These are phyloP conservation scores for Cyrtorhinus lividipennis DNA, from an alignment of 1,140 invertebrate species.

Conservation along the genomic window DNA sequence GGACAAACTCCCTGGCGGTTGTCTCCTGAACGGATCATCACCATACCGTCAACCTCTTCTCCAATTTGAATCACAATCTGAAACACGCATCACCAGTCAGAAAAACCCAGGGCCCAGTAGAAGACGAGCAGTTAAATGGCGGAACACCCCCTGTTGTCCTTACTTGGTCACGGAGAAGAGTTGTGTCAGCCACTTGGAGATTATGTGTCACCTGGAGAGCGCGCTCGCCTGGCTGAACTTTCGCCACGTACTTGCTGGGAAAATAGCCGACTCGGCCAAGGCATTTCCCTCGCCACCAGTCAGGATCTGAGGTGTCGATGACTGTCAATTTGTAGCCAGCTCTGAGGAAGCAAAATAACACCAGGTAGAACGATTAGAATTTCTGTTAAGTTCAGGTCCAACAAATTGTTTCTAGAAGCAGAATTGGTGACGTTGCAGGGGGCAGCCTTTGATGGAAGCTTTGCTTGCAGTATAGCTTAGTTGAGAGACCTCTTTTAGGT, in stretches of 20 bases:
- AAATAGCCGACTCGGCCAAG: constrained; percentile 83
- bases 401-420: too few species aligned
- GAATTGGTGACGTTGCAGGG: too few species aligned
- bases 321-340: constrained; percentile 91
- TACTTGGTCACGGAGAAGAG: constrained; percentile 54
- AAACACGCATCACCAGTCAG: too few species aligned
- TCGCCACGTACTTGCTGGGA: constrained; percentile 85
- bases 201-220: constrained; percentile 68
- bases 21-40: constrained; percentile 79
- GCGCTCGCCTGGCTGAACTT: constrained; percentile 73
- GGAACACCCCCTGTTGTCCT: too few species aligned
- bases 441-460: too few species aligned
- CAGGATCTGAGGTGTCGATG: constrained; percentile 82
- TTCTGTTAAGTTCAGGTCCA: too few species aligned
- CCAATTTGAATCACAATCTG: constrained; percentile 57
- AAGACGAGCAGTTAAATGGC: too few species aligned
- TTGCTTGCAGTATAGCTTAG: too few species aligned
- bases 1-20: constrained; percentile 71
- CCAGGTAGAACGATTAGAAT: not conserved
- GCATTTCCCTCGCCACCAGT: constrained; percentile 96
- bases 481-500: too few species aligned
- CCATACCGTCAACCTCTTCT: constrained; percentile 80
- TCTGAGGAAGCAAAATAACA: constrained; percentile 34
- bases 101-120: too few species aligned
- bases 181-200: constrained; percentile 48